Percentiles rank a stretch among this genome's conserved stretches.
These are phyloP conservation scores for Iphiclides podalirius DNA, from an alignment of 2,888 invertebrate genomes.

Conservation along the genomic window DNA sequence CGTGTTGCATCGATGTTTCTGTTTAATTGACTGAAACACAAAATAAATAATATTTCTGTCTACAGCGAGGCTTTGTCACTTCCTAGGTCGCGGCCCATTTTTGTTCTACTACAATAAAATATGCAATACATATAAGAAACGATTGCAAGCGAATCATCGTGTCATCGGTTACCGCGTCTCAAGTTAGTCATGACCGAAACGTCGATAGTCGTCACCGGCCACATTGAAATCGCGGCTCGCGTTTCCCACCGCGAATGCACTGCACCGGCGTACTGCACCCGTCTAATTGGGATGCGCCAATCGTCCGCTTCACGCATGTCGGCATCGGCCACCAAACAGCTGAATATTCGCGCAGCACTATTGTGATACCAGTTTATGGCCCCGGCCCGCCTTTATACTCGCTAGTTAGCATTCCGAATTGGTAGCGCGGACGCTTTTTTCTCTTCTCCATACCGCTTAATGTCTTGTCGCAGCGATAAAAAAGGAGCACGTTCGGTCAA, in stretches of 20 bases:
- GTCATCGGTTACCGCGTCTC: too few relatives aligned
- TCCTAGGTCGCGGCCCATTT: too few relatives aligned
- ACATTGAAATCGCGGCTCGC: slow-evolving; percentile 30
- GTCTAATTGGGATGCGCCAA: slow-evolving; percentile 68
- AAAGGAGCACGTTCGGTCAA: slow-evolving; percentile 47
- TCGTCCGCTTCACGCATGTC: slow-evolving; percentile 55
- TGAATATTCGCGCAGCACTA: slow-evolving; percentile 75
- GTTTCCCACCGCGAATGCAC: slow-evolving; percentile 58
- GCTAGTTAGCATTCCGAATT: slow-evolving; percentile 74
- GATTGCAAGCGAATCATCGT: too few relatives aligned
- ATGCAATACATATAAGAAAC: too few relatives aligned
- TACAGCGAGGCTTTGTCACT: too few relatives aligned
- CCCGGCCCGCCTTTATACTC: slow-evolving; percentile 69
- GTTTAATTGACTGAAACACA: too few relatives aligned
- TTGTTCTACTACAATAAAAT: too few relatives aligned
- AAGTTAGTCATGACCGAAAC: too few relatives aligned
- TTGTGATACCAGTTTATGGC: slow-evolving; percentile 77
- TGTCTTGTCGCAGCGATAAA: slow-evolving; percentile 71
- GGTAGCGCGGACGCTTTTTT: slow-evolving; percentile 67
- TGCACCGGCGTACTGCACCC: slow-evolving; percentile 52
- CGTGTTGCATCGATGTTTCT: too few relatives aligned
- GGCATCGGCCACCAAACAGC: slow-evolving; percentile 65
- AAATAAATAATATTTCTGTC: too few relatives aligned
- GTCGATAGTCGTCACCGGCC: too few relatives aligned
- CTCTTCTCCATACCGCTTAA: slow-evolving; percentile 61